phyloP scores from a whole-genome alignment of 2,113 vertebrate genomes.

The Eulemur macaco region DNA sequence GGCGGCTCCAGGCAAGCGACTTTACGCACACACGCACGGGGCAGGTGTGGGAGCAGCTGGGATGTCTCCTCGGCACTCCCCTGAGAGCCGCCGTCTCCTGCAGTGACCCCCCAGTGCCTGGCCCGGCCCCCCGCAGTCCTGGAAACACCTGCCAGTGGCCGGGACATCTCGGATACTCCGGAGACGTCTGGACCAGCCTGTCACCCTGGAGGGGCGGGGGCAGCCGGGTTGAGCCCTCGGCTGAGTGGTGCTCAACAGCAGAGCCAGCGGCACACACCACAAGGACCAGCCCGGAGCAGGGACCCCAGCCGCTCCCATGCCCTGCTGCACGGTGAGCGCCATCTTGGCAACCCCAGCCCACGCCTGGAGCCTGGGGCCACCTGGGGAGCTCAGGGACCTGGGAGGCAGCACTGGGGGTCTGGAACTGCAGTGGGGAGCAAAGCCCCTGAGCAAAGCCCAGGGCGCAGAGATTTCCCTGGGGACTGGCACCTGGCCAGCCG shows the following conservation, averaged over 20 bases:
- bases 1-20: not conserved
- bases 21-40: rapidly evolving
- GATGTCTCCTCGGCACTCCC: not conserved
- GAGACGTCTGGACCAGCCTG: not conserved
- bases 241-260: not conserved
- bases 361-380: not conserved
- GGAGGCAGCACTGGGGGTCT: no score
- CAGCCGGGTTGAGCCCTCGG: not conserved
- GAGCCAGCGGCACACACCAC: not conserved
- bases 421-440: rapidly evolving
- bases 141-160: not conserved
- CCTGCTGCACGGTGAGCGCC: constrained; percentile 72
- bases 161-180: rapidly evolving
- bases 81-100: rapidly evolving
- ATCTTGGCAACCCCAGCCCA: not conserved
- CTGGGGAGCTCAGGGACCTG: not conserved
- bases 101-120: not conserved
- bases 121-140: no score
- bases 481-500: rapidly evolving
- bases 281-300: not conserved
- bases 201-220: not conserved
- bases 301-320: not conserved
- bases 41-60: not conserved
- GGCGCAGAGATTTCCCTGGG: not conserved
- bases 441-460: no score